A percentile compares a stretch with the other conserved stretches of the same genome.
Evolutionary conservation across 1,140 invertebrate genomes (phyloP).

Genomic region (Drosophila lacteicornis): DNA sequence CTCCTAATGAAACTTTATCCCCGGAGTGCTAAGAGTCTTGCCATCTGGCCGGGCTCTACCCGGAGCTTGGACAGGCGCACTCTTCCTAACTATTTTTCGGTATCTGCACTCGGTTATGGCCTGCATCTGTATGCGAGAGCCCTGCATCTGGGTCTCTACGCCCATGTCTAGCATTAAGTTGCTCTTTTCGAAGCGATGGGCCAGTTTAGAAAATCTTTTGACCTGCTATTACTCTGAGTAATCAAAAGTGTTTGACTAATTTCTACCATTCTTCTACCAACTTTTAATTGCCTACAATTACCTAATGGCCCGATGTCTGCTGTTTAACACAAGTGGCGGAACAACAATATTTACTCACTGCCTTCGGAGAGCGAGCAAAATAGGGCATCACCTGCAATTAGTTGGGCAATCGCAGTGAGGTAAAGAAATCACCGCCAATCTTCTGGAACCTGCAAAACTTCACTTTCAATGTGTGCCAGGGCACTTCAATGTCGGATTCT

Average conservation of each 20-base stretch:
- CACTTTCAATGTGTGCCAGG: conserved; percentile 48
- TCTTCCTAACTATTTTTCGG: conserved; percentile 3
- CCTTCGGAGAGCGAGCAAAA: conserved; percentile 26
- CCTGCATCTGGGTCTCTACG: conserved; percentile 19
- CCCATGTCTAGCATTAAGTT: conserved; percentile 45
- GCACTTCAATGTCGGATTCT: conserved; percentile 62
- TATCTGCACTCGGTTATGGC: conserved; percentile 22
- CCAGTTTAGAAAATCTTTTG: background rate
- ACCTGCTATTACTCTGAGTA: background rate
- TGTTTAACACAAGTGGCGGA: background rate
- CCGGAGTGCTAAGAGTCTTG: conserved; percentile 77
- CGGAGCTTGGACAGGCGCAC: conserved; percentile 22
- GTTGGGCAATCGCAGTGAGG: conserved; percentile 52
- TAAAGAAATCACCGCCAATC: conserved; percentile 33
- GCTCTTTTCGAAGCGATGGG: conserved; percentile 31
- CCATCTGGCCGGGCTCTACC: conserved; percentile 57
- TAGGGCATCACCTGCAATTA: conserved; percentile 73
- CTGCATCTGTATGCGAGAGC: conserved; percentile 8
- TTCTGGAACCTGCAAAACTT: conserved; percentile 32
- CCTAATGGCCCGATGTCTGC: background rate
- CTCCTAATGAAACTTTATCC: conserved; percentile 83
- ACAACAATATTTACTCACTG: conserved; percentile 13
- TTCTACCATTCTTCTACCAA: background rate
- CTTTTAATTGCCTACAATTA: conserved; percentile 11
- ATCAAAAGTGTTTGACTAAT: background rate